Evolutionary conservation across 2,797 vertebrate species (phyloP).

Genomic region (Martes flavigula): DNA sequence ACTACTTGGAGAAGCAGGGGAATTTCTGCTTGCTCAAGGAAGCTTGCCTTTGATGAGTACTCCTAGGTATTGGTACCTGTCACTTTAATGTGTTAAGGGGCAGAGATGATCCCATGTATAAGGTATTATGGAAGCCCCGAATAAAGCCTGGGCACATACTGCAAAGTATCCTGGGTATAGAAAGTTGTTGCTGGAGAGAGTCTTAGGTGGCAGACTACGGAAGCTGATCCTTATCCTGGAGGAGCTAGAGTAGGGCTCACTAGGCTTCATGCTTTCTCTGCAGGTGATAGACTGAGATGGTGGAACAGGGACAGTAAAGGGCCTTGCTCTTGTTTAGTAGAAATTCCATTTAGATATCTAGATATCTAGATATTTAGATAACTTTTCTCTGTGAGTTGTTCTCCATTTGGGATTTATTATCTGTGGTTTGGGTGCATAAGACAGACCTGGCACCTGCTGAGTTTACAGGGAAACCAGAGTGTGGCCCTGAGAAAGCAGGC

Average conservation of each 20-base stretch:
- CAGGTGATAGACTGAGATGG: not conserved
- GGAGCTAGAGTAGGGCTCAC: not conserved
- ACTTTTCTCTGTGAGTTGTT: not conserved
- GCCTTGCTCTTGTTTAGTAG: not conserved
- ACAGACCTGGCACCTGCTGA: not conserved
- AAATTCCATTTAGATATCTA: not conserved
- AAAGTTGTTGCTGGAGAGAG: not conserved
- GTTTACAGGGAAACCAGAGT: not conserved
- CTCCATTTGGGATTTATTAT: not conserved
- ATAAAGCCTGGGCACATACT: not conserved
- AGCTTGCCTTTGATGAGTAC: not conserved
- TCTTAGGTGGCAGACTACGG: not conserved
- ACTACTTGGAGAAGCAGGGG: not conserved
- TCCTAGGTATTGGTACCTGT: too few relatives aligned
- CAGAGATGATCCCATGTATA: not conserved
- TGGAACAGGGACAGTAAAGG: not conserved
- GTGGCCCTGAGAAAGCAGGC: not conserved
- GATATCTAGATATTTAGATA: too few relatives aligned
- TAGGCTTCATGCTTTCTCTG: not conserved
- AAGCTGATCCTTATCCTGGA: not conserved
- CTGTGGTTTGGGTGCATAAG: not conserved
- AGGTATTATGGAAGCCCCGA: not conserved
- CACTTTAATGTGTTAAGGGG: rapidly evolving
- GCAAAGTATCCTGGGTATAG: not conserved
- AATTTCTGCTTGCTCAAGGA: not conserved